phyloP scores from a whole-genome alignment of 2,888 invertebrate species.

The Capitulum mitella region DNA sequence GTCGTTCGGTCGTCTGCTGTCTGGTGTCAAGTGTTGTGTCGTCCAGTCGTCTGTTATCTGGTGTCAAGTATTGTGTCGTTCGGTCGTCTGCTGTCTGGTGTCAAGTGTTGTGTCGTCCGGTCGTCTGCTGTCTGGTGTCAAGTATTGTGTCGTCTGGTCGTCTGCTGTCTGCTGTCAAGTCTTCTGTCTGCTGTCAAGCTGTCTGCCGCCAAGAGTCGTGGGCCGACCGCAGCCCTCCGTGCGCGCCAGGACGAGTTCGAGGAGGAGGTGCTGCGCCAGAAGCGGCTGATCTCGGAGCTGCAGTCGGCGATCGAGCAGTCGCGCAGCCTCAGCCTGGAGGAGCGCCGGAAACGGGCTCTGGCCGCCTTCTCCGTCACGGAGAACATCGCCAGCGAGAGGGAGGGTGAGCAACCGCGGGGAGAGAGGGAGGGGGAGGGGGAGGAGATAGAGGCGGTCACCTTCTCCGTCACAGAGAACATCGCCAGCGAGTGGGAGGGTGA shows the following conservation, averaged over 20 bases:
- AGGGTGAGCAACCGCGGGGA: conserved; percentile 37
- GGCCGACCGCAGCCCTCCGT: no score
- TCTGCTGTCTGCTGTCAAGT: no score
- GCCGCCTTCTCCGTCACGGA: conserved; percentile 46
- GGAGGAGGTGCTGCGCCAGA: conserved; percentile 28
- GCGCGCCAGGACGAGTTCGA: conserved; percentile 31
- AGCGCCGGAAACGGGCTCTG: conserved; percentile 38
- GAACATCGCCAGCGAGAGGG: conserved; percentile 47
- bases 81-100: no score
- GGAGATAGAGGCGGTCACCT: conserved; percentile 39
- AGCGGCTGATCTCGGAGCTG: conserved; percentile 29
- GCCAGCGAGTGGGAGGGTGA: conserved; percentile 45
- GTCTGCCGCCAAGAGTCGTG: no score
- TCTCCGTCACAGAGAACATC: conserved; percentile 46
- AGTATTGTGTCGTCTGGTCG: no score
- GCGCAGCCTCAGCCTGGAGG: conserved; percentile 30
- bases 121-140: no score
- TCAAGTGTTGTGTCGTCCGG: no score
- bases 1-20: no score
- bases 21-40: no score
- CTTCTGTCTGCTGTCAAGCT: no score
- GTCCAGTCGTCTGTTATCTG: no score
- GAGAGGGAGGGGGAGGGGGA: not conserved
- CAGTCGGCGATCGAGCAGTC: conserved; percentile 28
- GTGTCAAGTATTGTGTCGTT: no score